Conservation (phyloP, 2,888 invertebrate species). For the Drosophila barbarae region DNA sequence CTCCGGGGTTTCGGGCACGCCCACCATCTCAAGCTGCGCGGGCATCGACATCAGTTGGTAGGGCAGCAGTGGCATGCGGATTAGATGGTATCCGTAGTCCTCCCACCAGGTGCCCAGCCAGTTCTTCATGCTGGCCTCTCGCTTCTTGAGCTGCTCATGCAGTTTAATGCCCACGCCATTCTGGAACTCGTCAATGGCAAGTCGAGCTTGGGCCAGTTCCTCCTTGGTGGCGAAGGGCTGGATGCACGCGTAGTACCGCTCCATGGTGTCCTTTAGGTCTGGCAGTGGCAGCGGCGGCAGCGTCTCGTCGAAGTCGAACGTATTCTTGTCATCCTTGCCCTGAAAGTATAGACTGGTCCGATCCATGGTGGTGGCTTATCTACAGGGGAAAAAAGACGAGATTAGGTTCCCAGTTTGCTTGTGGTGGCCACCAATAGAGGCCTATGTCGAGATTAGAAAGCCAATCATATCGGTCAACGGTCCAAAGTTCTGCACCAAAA, state of each 20-base stretch:
- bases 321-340: constrained; percentile 74
- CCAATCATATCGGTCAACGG: constrained; percentile 10
- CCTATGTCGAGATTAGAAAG: constrained; percentile 17
- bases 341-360: constrained; percentile 74
- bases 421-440: constrained; percentile 14
- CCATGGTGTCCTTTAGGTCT: constrained; percentile 80
- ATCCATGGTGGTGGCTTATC: constrained; percentile 65
- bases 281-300: constrained; percentile 82
- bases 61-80: constrained; percentile 81
- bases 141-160: constrained; percentile 80
- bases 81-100: constrained; percentile 81
- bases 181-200: constrained; percentile 80
- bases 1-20: constrained; percentile 70
- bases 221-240: constrained; percentile 80
- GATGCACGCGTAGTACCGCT: constrained; percentile 81
- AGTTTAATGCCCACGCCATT: constrained; percentile 80
- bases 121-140: constrained; percentile 80
- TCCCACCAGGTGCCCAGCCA: constrained; percentile 83
- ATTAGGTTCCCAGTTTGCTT: constrained; percentile 10
- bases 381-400: not conserved
- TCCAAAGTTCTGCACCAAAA: constrained; percentile 20
- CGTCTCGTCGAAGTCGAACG: constrained; percentile 81
- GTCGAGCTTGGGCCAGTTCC: constrained; percentile 80
- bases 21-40: constrained; percentile 68
- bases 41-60: constrained; percentile 81